These are phyloP conservation scores for Scolanthus callimorphus DNA, from an alignment of 92 coral and sea anemone genomes.

Conservation along the genomic window DNA sequence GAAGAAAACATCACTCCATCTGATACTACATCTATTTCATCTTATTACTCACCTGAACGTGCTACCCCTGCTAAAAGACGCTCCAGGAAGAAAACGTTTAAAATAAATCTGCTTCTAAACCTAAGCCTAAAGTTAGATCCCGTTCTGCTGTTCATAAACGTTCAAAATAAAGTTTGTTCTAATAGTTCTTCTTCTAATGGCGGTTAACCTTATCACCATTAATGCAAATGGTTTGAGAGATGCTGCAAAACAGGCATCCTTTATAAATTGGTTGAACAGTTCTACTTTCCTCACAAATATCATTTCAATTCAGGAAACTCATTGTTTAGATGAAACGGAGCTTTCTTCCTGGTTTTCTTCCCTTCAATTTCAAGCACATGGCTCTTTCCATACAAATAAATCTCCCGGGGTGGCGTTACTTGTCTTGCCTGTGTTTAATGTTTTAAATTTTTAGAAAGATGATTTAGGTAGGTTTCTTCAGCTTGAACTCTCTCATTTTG, in stretches of 20 bases:
- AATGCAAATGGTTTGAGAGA: background rate
- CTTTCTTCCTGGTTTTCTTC: background rate
- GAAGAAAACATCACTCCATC: too few relatives aligned
- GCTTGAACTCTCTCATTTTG: background rate
- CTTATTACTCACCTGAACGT: too few relatives aligned
- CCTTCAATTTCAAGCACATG: background rate
- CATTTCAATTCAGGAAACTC: background rate
- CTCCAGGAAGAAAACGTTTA: too few relatives aligned
- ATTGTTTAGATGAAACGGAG: background rate
- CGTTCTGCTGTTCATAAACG: too few relatives aligned
- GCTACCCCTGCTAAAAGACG: too few relatives aligned
- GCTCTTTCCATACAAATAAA: background rate
- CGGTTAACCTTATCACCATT: background rate
- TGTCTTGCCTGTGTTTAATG: background rate
- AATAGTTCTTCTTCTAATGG: too few relatives aligned
- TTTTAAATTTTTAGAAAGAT: background rate
- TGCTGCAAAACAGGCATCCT: background rate
- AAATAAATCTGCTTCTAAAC: too few relatives aligned
- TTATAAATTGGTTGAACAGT: background rate
- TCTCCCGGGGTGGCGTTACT: background rate
- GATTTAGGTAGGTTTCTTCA: background rate
- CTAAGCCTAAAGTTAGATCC: too few relatives aligned
- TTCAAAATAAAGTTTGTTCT: too few relatives aligned
- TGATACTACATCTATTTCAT: too few relatives aligned
- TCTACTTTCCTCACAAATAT: background rate